Evolutionary conservation across 2,888 invertebrate species (phyloP), one percentile per base, ranked within the genome.

Genomic region (Pseudococcus viburni): DNA sequence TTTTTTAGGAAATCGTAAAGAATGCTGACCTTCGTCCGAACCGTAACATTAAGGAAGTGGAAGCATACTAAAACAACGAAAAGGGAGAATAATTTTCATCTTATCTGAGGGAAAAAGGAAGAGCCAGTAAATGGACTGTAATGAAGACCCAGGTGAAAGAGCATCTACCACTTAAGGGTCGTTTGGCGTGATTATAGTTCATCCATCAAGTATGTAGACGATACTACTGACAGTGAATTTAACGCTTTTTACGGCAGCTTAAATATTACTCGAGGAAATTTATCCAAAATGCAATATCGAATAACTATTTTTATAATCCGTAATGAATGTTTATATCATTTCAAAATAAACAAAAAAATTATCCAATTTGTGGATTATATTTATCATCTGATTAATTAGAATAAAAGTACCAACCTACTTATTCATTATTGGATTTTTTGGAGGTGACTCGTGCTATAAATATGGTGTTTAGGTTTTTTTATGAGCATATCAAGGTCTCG

Each of bases 161-260:
- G 88, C 83, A 88, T 88, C 88, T 89, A 86, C 80, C 88, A 88
- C 89, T 89, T 88, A 86, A 89, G 89, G 88, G 89, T 88, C 86
- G 89, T 89, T 88, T 89, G 88, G 89, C 89, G 89, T 89, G 89
- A 89, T 89, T 89, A 89, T 89, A 89, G 89, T 88, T 88, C 89
- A 89, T 89, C 89, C 89, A 89, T 89, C 89, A 89, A 89, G 80
- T 86, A 86, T 88, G 68, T 33, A 83, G 88, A 88, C 88, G 83
- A 83, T 88, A 88, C 88, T 48, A 55, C 68, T 83, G 86, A 83
- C 88, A 77, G 59, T 80, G 12, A 88, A 88, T 77, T 88, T 88
- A 88, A 83, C 86, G 48, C 48, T 85, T 85, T 85, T 85, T 85
- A 59, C 26, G 51, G 33, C 19, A 64, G 39, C 85, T 26, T 33